Base-by-base conservation (phyloP, 2,113 vertebrate genomes). In the Boulengeromyrus knoepffleri region DNA sequence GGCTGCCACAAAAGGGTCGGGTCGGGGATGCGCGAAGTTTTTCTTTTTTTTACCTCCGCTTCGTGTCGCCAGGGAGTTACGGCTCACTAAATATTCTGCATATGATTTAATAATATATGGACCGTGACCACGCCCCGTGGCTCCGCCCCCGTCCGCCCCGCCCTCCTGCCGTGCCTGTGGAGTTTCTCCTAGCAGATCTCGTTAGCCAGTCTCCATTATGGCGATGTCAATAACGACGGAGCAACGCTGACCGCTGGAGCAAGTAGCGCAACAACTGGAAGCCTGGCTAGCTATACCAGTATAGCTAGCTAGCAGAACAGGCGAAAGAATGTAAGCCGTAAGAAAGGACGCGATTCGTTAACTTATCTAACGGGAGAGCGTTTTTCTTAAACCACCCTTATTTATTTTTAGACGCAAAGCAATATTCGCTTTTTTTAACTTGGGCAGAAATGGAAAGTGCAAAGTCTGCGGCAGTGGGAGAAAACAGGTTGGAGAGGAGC, bases 371-470 rank as follows among this genome's bases (percentile, higher is more conserved):
- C 19, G 31, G 85, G 15, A 27, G 56, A 52, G 17, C 15, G 85
- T 39, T 85, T 56, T 89, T 31, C 77, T 50, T 84, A 47, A 77
- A 45, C 53, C 24, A 42, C 88, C 19, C 62, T 50, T 89, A 39
- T 77, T 45, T 70, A 49, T 85, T 91, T 89, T 85, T 88, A 46
- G 50, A n/a, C 87, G 36, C 19, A 45, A 8, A 42, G 52, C 19
- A 45, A 31, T 42, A 21, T 58, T 58, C 47, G 87, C 36, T 12
- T 24, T 88, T 62, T 91, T 74, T 47, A 70, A 87, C 50, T 53
- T 88, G 88, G 80, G 56, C 12, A 39, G 49, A 88, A 90, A 95
- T 95, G 95, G 94, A 94, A 91, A 94, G 91, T 92, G 92, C 86
- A 87, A 87, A 89, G 91, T 83, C 87, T 87, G 66, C 46, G 58